phyloP scores from a whole-genome alignment of 37 sponge, comb jelly and placozoan species.

The Halichondria panicea region DNA sequence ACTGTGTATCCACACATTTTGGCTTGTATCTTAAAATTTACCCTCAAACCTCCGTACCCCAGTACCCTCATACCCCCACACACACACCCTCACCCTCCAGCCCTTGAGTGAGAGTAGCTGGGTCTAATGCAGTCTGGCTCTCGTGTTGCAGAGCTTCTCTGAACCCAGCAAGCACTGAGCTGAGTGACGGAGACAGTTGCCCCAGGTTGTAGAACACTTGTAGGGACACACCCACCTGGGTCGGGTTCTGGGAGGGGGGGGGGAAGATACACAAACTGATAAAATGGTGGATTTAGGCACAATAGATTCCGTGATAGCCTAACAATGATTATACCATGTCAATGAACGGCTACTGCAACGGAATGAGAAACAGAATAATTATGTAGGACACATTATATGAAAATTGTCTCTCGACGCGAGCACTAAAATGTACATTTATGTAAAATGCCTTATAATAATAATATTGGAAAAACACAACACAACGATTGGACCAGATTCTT shows the following conservation, averaged over 20 bases:
- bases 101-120: constrained; percentile 49
- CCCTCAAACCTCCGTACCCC: background rate
- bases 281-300: background rate
- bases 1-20: too few species aligned
- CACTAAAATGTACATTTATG: background rate
- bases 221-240: constrained; percentile 89
- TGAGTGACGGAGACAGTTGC: constrained; percentile 66
- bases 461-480: background rate
- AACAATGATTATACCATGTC: background rate
- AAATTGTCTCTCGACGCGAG: background rate
- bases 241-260: constrained; percentile 53
- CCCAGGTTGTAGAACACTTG: constrained; percentile 94
- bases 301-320: background rate
- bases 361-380: background rate
- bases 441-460: background rate
- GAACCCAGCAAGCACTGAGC: constrained; percentile 40
- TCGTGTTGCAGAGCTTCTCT: constrained; percentile 62
- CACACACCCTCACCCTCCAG: constrained; percentile 17
- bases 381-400: background rate
- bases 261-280: background rate
- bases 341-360: background rate
- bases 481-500: background rate
- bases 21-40: background rate
- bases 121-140: constrained; percentile 79
- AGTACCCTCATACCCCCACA: background rate